A percentile compares a stretch with the other conserved stretches of the same genome.
Conservation (phyloP, 1,140 invertebrate genomes). For the Grapholita molesta region DNA sequence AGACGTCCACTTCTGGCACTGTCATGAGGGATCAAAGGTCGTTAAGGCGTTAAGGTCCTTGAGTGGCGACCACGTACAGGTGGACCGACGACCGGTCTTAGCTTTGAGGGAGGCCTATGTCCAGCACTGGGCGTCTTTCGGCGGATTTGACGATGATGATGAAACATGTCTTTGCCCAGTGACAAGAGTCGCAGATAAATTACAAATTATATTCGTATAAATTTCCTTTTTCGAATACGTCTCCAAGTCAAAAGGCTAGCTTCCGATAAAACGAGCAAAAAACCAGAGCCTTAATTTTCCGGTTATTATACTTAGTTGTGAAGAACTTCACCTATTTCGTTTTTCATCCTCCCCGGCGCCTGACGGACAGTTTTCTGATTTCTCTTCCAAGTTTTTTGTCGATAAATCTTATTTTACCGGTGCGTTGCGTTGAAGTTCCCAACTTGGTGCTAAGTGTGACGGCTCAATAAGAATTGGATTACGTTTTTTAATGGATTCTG, state of each 20-base stretch:
- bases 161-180: too few relatives aligned
- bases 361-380: neutral
- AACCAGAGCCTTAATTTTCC: conserved; percentile 1
- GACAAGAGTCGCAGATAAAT: too few relatives aligned
- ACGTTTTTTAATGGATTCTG: neutral
- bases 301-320: conserved; percentile 9
- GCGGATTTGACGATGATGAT: too few relatives aligned
- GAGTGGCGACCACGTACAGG: too few relatives aligned
- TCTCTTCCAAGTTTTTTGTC: neutral
- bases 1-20: too few relatives aligned
- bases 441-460: neutral
- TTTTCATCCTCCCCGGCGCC: neutral
- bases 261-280: neutral
- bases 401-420: neutral
- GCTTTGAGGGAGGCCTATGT: too few relatives aligned
- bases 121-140: too few relatives aligned
- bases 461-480: neutral
- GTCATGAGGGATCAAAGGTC: too few relatives aligned
- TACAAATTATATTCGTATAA: neutral
- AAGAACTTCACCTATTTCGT: conserved; percentile 15
- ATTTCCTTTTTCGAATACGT: neutral
- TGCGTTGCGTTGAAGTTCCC: neutral
- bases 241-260: neutral
- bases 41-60: too few relatives aligned
- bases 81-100: too few relatives aligned